Percentiles rank a stretch among this genome's conserved stretches.
These are phyloP conservation scores for Mimumesa dahlbomi DNA, from an alignment of 2,888 invertebrate genomes.

Conservation along the genomic window DNA sequence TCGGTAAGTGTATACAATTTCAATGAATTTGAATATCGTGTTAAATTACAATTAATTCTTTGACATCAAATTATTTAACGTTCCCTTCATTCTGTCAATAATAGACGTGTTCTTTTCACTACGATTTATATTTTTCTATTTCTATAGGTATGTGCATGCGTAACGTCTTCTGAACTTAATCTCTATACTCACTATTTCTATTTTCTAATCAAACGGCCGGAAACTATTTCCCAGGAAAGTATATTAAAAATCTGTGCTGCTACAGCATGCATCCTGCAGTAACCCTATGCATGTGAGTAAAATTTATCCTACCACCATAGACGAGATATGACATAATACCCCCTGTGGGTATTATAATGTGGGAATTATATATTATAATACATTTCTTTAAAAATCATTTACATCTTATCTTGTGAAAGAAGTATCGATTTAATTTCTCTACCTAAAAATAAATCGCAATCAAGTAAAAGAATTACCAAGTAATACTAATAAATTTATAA, in stretches of 20 bases:
- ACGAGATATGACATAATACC: neutral
- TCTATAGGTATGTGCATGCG: conserved; percentile 38
- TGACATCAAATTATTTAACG: neutral
- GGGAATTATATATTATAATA: too few species aligned
- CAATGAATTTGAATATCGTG: too few species aligned
- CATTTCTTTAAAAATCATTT: too few species aligned
- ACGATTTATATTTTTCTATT: neutral
- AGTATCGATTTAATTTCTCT: too few species aligned
- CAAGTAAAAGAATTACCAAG: too few species aligned
- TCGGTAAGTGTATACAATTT: too few species aligned
- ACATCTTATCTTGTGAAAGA: too few species aligned
- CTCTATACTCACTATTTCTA: neutral
- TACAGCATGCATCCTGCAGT: conserved; percentile 17
- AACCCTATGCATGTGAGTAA: conserved; percentile 49
- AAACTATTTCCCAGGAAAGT: conserved; percentile 1
- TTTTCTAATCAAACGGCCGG: conserved; percentile 7
- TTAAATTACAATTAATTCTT: neutral
- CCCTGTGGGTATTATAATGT: too few species aligned
- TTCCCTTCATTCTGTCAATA: neutral
- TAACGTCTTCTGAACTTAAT: neutral
- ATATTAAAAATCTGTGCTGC: conserved; percentile 1
- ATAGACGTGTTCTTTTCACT: neutral
- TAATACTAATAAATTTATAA: too few species aligned
- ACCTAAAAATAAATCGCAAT: too few species aligned
- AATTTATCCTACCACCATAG: neutral